phyloP scores from a whole-genome alignment of 2,797 vertebrate genomes.

The Simalia tracyae region DNA sequence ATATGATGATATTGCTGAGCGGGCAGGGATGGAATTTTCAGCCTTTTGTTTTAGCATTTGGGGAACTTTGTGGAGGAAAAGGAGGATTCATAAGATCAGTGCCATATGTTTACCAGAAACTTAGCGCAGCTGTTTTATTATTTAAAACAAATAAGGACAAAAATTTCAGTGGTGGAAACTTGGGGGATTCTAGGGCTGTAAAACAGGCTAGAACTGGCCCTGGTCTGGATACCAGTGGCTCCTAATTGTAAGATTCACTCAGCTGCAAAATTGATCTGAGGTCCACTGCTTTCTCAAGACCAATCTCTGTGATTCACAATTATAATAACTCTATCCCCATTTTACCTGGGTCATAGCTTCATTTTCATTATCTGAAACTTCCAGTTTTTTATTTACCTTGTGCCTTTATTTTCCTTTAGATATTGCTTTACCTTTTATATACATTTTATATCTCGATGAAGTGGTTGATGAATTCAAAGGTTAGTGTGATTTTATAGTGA shows the following conservation, averaged over 20 bases:
- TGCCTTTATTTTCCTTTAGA: background rate
- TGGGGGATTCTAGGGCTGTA: background rate
- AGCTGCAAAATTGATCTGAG: background rate
- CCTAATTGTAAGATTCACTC: background rate
- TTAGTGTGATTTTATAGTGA: background rate
- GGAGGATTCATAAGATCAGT: background rate
- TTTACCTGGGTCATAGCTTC: background rate
- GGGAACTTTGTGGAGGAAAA: background rate
- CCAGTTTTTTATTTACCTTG: background rate
- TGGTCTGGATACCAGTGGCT: background rate
- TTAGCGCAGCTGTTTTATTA: background rate
- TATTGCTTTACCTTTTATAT: background rate
- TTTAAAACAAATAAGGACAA: background rate
- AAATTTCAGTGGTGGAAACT: background rate
- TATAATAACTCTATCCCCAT: background rate
- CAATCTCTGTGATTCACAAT: background rate
- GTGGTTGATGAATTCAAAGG: background rate
- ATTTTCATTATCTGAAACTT: background rate
- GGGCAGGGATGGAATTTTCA: background rate
- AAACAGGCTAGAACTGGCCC: background rate
- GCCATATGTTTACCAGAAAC: background rate
- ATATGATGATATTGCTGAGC: background rate
- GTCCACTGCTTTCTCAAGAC: background rate
- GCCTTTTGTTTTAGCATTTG: background rate
- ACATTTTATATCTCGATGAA: background rate